Evolutionary conservation across 2,888 invertebrate genomes (phyloP), one percentile per base, ranked within the genome.

Genomic region (Phrixothrix hirtus): DNA sequence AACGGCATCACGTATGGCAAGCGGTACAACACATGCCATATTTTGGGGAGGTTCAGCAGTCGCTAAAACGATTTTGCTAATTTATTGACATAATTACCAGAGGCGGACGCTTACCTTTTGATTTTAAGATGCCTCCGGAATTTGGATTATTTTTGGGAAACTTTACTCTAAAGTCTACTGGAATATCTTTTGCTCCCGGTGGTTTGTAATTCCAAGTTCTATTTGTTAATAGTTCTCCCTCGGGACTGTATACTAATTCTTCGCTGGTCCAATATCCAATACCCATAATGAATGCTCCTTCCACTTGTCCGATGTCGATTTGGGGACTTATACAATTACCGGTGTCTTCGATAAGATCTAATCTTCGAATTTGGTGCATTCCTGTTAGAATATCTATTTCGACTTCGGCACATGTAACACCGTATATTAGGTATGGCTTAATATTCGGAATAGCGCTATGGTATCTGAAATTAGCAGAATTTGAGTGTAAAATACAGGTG

Each of bases 131-230:
- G n/a, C 88, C 88, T 6, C 74, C 66, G 0, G 80, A 78, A 69
- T 88, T 88, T 5, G 79, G 75, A 6, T 82, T 78, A 61, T 86
- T 85, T 57, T 83, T 81, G 26, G 82, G 75, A 53, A 89, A 81
- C 57, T 83, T 83, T 1, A 89, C 77, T 49, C 87, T 80, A 61
- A 89, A 84, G 70, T 89, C 87, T n/a, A 84, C 80, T 0, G 89
- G 89, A 63, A 89, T 87, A 58, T 89, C 89, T 65, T 86, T 88
- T 0, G 83, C 82, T 0, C 87, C 86, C 0, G 89, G 89, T 1
- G 85, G 83, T 60, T 88, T 88, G 64, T 89, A 89, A 42, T 81
- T 87, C 91, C 91, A 92, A 1, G 91, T 89, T 43, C 88, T 81
- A 63, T 86, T 82, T 1, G 89, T 89, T 2, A 87, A 77, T 2